Conservation (phyloP, 2,797 vertebrate genomes). For the Cyclura pinguis region DNA sequence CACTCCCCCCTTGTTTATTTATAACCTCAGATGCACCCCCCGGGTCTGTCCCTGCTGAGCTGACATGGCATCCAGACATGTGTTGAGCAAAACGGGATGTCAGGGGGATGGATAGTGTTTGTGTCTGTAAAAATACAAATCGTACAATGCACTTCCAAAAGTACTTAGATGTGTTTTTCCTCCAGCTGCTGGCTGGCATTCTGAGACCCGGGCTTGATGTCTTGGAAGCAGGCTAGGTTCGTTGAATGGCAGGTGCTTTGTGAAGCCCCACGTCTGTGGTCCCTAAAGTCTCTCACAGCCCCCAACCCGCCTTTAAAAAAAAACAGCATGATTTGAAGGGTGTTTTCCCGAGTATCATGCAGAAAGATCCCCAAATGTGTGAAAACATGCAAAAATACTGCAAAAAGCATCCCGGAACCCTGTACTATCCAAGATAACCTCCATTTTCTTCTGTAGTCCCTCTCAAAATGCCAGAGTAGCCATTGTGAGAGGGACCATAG, state of each 20-base stretch:
- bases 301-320: too few relatives aligned
- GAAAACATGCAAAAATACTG: too few relatives aligned
- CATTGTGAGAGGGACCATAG: too few relatives aligned
- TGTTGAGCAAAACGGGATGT: conserved; percentile 58
- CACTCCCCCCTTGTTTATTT: conserved; percentile 45
- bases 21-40: conserved; percentile 60
- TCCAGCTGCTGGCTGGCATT: not conserved
- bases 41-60: conserved; percentile 60
- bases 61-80: conserved; percentile 52
- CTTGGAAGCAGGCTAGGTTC: not conserved
- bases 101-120: conserved; percentile 60
- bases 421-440: too few relatives aligned
- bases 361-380: too few relatives aligned
- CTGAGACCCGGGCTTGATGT: not conserved
- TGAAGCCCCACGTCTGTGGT: too few relatives aligned
- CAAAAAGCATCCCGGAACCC: too few relatives aligned
- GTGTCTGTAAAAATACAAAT: conserved; percentile 57
- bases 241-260: not conserved
- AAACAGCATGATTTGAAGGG: not conserved
- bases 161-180: conserved; percentile 54
- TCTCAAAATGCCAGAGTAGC: too few relatives aligned
- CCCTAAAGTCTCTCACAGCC: not conserved
- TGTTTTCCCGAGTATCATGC: too few relatives aligned
- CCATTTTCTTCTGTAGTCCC: too few relatives aligned
- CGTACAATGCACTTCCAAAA: conserved; percentile 61